Conservation (phyloP, 2,797 vertebrate genomes). For the Anguilla marmorata region DNA sequence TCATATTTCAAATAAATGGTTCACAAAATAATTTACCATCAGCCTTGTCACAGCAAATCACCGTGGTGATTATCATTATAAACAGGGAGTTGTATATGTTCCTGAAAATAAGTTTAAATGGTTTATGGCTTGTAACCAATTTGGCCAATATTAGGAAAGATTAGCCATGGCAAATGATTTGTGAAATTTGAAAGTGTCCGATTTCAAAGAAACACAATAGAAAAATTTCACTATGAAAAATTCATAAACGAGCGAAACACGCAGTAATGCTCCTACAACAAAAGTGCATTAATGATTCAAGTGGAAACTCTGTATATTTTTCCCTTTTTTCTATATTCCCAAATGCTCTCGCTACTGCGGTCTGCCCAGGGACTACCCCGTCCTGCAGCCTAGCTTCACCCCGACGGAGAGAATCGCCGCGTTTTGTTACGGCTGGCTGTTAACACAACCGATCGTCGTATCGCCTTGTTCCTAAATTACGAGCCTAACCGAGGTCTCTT, state of each 20-base stretch:
- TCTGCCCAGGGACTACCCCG: background rate
- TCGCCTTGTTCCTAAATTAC: slow-evolving; percentile 40
- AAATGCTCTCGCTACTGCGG: background rate
- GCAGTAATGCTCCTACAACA: background rate
- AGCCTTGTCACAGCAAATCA: background rate
- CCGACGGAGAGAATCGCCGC: slow-evolving; percentile 26
- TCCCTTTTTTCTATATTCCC: slow-evolving; percentile 11
- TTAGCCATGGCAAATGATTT: background rate
- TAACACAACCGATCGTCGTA: slow-evolving; percentile 35
- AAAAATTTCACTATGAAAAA: background rate
- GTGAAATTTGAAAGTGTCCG: background rate
- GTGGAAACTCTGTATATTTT: slow-evolving; percentile 5
- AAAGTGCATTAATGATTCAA: slow-evolving; percentile 12
- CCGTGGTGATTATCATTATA: background rate
- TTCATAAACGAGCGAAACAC: slow-evolving; percentile 4
- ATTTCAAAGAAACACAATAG: background rate
- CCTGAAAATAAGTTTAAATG: background rate
- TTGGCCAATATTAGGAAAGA: background rate
- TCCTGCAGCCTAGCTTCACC: slow-evolving; percentile 8
- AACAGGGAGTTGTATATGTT: background rate
- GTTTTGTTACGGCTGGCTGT: slow-evolving; percentile 32
- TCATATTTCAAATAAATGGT: background rate
- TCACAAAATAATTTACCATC: background rate
- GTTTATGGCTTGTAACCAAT: background rate
- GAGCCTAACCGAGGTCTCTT: slow-evolving; percentile 31